Percentiles rank a stretch among this genome's conserved stretches.
Conservation (phyloP, 1,140 invertebrate species). For the Ips typographus region DNA sequence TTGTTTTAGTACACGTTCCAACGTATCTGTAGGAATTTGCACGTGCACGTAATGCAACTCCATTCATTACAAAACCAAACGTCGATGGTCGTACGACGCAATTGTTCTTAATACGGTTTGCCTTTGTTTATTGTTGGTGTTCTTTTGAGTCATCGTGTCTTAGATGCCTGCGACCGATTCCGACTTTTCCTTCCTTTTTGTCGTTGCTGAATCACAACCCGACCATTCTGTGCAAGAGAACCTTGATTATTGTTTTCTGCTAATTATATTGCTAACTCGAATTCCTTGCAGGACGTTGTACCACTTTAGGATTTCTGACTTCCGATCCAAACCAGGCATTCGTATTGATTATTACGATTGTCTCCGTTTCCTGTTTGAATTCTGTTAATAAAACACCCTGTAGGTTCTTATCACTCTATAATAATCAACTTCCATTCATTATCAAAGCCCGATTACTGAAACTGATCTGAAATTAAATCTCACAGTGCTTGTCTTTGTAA, state of each 20-base stretch:
- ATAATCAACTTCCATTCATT: no score
- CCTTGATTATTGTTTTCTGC: conserved; percentile 16
- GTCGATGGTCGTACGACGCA: no score
- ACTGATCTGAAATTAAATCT: conserved; percentile 21
- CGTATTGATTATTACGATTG: no score
- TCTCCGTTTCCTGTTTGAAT: no score
- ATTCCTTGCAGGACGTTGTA: conserved; percentile 11
- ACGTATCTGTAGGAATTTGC: background rate
- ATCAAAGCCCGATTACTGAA: no score
- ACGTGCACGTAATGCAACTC: conserved; percentile 6
- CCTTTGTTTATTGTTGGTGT: conserved; percentile 6
- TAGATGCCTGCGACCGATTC: background rate
- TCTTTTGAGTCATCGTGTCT: conserved; percentile 1
- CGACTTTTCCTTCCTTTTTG: background rate
- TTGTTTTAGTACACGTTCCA: no score
- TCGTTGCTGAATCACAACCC: background rate
- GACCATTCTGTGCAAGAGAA: background rate
- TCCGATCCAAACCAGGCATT: background rate
- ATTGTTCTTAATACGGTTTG: background rate
- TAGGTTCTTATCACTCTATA: no score
- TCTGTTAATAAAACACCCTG: no score
- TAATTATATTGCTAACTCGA: conserved; percentile 9
- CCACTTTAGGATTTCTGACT: background rate
- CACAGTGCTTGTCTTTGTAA: conserved; percentile 9
- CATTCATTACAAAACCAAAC: background rate